Conservation (phyloP, 2,113 vertebrate species). For the Perognathus longimembris region DNA sequence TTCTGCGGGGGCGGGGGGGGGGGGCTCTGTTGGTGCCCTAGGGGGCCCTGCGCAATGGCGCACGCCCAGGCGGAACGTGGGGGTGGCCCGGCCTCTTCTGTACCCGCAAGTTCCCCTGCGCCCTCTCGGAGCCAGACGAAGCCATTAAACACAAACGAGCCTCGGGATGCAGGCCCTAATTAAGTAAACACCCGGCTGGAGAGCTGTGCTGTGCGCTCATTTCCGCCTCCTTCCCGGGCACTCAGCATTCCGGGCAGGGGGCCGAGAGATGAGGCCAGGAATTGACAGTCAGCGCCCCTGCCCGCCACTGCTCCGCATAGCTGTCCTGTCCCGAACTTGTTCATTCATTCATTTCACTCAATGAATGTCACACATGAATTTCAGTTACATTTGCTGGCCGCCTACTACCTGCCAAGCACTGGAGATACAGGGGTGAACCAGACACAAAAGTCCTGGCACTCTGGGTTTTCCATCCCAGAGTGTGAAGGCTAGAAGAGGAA, state of each 20-base stretch:
- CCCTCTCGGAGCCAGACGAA: constrained; percentile 61
- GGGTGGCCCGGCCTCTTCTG: not conserved
- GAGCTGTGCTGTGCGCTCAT: constrained; percentile 65
- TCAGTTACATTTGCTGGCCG: not conserved
- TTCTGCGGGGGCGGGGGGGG: too few relatives aligned
- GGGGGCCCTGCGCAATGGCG: too few relatives aligned
- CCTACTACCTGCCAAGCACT: not conserved
- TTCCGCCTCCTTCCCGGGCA: constrained; percentile 70
- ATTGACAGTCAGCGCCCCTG: constrained; percentile 43
- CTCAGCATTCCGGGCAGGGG: constrained; percentile 48
- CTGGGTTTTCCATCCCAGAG: not conserved
- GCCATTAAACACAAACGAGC: constrained; percentile 77
- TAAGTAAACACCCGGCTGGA: constrained; percentile 76
- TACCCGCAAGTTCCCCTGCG: not conserved
- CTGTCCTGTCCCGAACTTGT: not conserved
- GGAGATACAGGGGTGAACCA: not conserved
- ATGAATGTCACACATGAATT: constrained; percentile 1
- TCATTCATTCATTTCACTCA: constrained; percentile 10
- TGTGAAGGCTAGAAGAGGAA: not conserved
- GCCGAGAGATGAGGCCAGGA: not conserved
- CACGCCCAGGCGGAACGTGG: not conserved
- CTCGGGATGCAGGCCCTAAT: constrained; percentile 68
- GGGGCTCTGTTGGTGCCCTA: not conserved
- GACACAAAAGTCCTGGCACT: not conserved
- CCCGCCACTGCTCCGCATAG: not conserved